A percentile compares a stretch with the other conserved stretches of the same genome.
These are phyloP conservation scores for Celastrina argiolus DNA, from an alignment of 2,888 invertebrate genomes.

Conservation along the genomic window DNA sequence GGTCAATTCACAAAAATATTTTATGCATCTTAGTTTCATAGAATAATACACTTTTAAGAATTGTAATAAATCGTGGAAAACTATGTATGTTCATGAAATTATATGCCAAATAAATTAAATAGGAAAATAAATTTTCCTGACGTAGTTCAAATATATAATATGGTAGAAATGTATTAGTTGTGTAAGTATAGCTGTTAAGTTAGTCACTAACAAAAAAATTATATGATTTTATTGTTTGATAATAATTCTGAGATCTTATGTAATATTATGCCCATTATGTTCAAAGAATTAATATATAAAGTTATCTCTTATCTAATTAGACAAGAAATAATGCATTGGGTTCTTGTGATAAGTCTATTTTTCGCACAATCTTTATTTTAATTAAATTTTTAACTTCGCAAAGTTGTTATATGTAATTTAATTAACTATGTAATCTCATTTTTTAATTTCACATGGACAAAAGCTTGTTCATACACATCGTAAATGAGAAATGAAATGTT, in stretches of 20 bases:
- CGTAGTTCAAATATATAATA: constrained; percentile 32
- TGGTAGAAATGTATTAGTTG: constrained; percentile 15
- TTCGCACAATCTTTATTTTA: constrained; percentile 9
- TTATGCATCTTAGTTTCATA: constrained; percentile 1
- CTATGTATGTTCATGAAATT: constrained; percentile 25
- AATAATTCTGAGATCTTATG: neutral
- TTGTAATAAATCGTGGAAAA: neutral
- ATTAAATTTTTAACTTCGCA: neutral
- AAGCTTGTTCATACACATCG: neutral
- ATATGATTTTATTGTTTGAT: constrained; percentile 14
- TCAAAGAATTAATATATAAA: neutral
- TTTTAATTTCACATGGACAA: too few species aligned
- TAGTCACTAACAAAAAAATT: neutral
- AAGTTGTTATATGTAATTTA: neutral
- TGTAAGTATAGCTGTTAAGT: neutral
- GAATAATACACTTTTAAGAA: constrained; percentile 1
- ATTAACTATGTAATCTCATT: too few species aligned
- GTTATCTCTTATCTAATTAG: neutral
- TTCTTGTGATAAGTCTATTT: neutral
- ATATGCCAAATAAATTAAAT: constrained; percentile 38
- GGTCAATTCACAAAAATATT: neutral
- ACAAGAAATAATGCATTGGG: neutral
- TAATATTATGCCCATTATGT: neutral
- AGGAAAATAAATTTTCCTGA: constrained; percentile 35
- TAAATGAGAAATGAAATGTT: neutral